Percentiles rank a stretch among this genome's conserved stretches.
Evolutionary conservation across 1,140 invertebrate genomes (phyloP).

Genomic region (Dreissena polymorpha): DNA sequence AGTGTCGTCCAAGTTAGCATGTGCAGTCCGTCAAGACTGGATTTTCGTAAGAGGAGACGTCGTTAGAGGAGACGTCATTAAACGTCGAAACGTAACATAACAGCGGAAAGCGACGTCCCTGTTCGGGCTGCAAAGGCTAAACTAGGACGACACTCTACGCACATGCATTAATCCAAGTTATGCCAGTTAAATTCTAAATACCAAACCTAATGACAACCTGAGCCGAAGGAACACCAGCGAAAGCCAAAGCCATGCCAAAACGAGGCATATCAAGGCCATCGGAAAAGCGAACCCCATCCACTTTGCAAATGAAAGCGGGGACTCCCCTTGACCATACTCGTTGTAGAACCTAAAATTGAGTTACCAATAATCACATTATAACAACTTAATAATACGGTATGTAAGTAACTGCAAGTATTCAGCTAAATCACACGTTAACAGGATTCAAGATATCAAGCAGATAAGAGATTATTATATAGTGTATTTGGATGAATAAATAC

Average conservation of each 20-base stretch:
- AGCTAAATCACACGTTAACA: background rate
- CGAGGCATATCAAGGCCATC: constrained; percentile 66
- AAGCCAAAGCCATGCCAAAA: constrained; percentile 74
- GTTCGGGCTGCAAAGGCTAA: too few species aligned
- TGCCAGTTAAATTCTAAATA: too few species aligned
- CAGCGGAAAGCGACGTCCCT: too few species aligned
- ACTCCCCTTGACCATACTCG: constrained; percentile 1
- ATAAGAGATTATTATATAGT: too few species aligned
- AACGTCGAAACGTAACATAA: too few species aligned
- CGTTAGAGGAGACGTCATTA: too few species aligned
- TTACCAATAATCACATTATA: background rate
- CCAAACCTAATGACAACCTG: constrained; percentile 29
- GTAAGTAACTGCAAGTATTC: background rate
- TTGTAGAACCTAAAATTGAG: constrained; percentile 10
- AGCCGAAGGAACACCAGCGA: constrained; percentile 65
- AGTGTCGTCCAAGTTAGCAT: too few species aligned
- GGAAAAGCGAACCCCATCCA: constrained; percentile 79
- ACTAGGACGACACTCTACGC: too few species aligned
- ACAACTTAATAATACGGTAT: background rate
- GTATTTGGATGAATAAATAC: too few species aligned
- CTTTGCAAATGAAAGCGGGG: constrained; percentile 72
- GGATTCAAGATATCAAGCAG: background rate
- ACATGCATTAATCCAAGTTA: too few species aligned
- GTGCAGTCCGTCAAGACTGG: too few species aligned
- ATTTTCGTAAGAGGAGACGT: too few species aligned